Evolutionary conservation across 1,140 invertebrate genomes (phyloP).

Genomic region (Amphibalanus amphitrite): DNA sequence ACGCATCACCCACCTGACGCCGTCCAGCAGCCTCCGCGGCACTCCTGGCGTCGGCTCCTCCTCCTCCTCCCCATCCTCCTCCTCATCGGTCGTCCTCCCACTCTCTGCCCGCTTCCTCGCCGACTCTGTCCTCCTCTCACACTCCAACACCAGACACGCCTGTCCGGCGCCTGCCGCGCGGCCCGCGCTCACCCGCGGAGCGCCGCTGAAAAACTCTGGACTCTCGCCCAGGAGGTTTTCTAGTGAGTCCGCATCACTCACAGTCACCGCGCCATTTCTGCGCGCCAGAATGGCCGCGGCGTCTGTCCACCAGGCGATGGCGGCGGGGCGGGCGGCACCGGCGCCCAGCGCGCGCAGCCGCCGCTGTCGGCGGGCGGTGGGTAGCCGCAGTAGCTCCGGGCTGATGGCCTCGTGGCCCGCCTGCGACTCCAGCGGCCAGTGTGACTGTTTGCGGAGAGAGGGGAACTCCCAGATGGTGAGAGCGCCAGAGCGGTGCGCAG

Average conservation of each 20-base stretch:
- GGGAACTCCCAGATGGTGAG: conserved; percentile 54
- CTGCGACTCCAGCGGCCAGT: conserved; percentile 43
- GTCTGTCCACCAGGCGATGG: conserved; percentile 61
- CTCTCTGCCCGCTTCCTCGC: conserved; percentile 11
- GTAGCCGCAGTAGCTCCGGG: conserved; percentile 22
- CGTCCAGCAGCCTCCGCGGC: conserved; percentile 21
- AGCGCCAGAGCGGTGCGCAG: conserved; percentile 42
- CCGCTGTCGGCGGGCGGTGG: conserved; percentile 19
- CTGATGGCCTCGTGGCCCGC: conserved; percentile 38
- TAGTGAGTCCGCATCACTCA: conserved; percentile 42
- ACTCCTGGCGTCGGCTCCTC: conserved; percentile 20
- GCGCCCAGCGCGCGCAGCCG: conserved; percentile 15
- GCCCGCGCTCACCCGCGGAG: conserved; percentile 42
- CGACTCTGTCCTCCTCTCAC: conserved; percentile 17
- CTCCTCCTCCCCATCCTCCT: conserved; percentile 27
- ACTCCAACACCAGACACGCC: conserved; percentile 18
- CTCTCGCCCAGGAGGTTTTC: conserved; percentile 48
- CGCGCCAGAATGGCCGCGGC: conserved; percentile 49
- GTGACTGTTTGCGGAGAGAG: conserved; percentile 31
- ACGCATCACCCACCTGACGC: not conserved
- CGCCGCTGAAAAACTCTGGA: conserved; percentile 57
- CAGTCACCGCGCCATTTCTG: conserved; percentile 51
- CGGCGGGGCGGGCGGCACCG: conserved; percentile 34
- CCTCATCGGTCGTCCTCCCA: conserved; percentile 15
- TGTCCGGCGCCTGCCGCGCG: conserved; percentile 15